phyloP scores from a whole-genome alignment of 2,797 vertebrate genomes.

The Chiloscyllium punctatum region DNA sequence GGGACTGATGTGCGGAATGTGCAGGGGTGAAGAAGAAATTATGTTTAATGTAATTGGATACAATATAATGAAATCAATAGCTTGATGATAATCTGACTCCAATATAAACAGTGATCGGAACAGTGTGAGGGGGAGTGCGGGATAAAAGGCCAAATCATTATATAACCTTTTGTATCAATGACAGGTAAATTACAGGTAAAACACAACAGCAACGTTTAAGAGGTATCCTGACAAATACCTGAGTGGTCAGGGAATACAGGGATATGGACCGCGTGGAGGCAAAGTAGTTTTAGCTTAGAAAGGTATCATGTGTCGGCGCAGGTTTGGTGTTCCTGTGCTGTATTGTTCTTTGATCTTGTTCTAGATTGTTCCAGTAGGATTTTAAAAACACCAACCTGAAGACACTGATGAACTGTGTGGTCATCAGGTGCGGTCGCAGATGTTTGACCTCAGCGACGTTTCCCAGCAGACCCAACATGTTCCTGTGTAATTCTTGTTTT shows the following conservation, averaged over 20 bases:
- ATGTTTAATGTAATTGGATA: neutral
- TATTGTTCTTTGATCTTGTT: too few species aligned
- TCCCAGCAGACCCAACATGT: conserved; percentile 92
- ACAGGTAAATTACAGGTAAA: neutral
- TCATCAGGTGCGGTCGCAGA: conserved; percentile 87
- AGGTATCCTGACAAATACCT: too few species aligned
- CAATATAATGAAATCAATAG: neutral
- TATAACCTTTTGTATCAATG: neutral
- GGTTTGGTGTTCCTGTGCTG: too few species aligned
- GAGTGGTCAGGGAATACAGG: too few species aligned
- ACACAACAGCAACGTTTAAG: too few species aligned
- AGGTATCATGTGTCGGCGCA: too few species aligned
- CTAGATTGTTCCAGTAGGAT: neutral
- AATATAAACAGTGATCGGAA: neutral
- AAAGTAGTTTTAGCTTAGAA: too few species aligned
- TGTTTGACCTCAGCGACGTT: conserved; percentile 91
- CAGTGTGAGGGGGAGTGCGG: too few species aligned
- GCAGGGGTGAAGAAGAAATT: neutral
- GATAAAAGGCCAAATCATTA: neutral
- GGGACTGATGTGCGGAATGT: neutral
- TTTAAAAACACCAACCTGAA: conserved; percentile 71
- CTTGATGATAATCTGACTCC: neutral
- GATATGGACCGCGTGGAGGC: too few species aligned
- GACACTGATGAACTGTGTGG: conserved; percentile 87
- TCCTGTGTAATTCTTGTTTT: conserved; percentile 94